Base-by-base conservation (phyloP, 2,797 vertebrate species). In the Sebastes steindachneri region DNA sequence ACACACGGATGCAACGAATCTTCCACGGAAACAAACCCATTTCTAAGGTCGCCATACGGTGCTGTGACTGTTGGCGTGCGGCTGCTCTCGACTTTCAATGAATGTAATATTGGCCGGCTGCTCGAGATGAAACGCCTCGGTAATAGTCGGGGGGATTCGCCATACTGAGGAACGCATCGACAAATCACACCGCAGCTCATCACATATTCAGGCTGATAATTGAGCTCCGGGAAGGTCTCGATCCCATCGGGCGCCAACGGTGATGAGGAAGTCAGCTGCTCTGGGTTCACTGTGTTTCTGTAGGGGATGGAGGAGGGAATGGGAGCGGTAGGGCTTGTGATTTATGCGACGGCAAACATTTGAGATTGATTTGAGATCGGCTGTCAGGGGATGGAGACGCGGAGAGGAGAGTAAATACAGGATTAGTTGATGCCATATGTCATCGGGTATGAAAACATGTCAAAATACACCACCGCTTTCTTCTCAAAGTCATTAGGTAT, bases 181-280 rank as follows among this genome's bases (percentile, higher is more conserved):
- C 84, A 84, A 74, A 88, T 86, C 86, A 29, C 73, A 33, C 73
- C 1, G 57, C 86, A 68, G 86, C 92, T 84, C 82, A 23, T 75
- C 74, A 87, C 88, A 89, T 89, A 92, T 91, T 88, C 92, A 74
- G 83, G 57, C 71, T 33, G 87, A 81, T 92, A 87, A 92, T 80
- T 77, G 80, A 84, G 83, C 87, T 31, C 48, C 1, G 80, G 75
- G 85, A 85, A 73, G 82, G 80, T 73, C 87, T 79, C 11, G 60
- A 79, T 86, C 85, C 82, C 79, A 26, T 15, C 57, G 75, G 88
- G 86, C 3, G 69, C 26, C 69, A 7, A 15, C 17, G 31, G 80
- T 59, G 83, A 85, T 63, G 74, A 77, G 87, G 85, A 86, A 82
- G 89, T 83, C 71, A 10, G 80, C 73, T 51, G 84, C 65, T 84